phyloP scores from a whole-genome alignment of 1,140 invertebrate species.

The Drosophila albomicans region DNA sequence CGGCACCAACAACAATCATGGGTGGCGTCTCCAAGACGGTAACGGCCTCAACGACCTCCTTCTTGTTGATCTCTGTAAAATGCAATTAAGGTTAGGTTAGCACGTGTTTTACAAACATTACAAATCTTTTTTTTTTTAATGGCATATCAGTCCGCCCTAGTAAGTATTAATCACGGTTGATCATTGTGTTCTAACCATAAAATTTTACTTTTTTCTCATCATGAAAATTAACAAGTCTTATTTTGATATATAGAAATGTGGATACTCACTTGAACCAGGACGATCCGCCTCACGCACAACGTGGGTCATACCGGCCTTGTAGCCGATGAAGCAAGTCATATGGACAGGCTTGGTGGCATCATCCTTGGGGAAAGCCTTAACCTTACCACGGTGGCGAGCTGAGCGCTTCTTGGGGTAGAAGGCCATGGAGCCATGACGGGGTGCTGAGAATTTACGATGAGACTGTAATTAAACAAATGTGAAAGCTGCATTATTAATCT shows the following conservation, averaged over 20 bases:
- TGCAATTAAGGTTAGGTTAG: constrained; percentile 25
- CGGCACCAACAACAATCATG: constrained; percentile 98
- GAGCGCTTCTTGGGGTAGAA: constrained; percentile 99
- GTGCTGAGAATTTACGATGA: constrained; percentile 99
- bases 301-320: constrained; percentile 99
- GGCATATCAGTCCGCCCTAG: constrained; percentile 84
- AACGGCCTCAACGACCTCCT: constrained; percentile 99
- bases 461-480: constrained; percentile 90
- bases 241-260: background rate
- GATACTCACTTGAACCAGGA: constrained; percentile 97
- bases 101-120: constrained; percentile 9
- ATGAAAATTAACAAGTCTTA: constrained; percentile 40
- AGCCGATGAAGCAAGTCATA: constrained; percentile 98
- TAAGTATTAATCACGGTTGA: constrained; percentile 78
- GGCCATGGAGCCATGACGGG: constrained; percentile 99
- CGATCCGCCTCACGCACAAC: constrained; percentile 99
- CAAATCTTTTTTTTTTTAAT: background rate
- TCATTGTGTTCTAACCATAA: constrained; percentile 85
- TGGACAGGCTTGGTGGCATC: constrained; percentile 98
- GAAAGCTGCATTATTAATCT: background rate
- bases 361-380: constrained; percentile 99
- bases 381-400: constrained; percentile 97
- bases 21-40: constrained; percentile 99
- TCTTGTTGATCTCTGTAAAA: constrained; percentile 97
- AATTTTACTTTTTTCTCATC: constrained; percentile 79